These are phyloP conservation scores for Oeneis ivallda DNA, from an alignment of 2,888 invertebrate genomes.

Conservation along the genomic window DNA sequence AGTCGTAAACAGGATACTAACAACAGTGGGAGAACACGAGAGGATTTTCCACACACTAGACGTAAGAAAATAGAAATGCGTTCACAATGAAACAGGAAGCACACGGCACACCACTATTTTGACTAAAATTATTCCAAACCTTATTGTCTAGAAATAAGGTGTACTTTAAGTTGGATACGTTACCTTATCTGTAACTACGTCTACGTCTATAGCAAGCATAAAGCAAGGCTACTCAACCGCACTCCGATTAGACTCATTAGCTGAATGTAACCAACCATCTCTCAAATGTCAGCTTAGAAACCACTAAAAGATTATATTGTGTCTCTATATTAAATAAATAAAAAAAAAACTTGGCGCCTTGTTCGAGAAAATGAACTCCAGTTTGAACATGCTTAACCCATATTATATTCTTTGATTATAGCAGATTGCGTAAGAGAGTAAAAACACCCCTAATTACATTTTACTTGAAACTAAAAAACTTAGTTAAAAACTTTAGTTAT, in stretches of 20 bases:
- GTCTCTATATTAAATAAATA: neutral
- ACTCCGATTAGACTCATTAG: slow-evolving; percentile 23
- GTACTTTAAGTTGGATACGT: neutral
- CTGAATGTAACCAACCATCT: slow-evolving; percentile 8
- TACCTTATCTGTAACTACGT: slow-evolving; percentile 25
- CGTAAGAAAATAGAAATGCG: neutral
- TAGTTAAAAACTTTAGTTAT: too few relatives aligned
- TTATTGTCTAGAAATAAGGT: neutral
- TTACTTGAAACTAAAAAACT: too few relatives aligned
- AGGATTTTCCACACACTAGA: neutral
- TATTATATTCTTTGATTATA: too few relatives aligned
- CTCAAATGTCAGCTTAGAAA: slow-evolving; percentile 18
- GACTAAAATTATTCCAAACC: neutral
- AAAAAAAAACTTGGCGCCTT: too few relatives aligned
- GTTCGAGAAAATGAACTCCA: too few relatives aligned
- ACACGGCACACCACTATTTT: neutral
- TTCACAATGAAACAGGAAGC: slow-evolving; percentile 1
- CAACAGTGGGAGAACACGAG: too few relatives aligned
- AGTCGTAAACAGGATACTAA: too few relatives aligned
- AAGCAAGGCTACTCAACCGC: slow-evolving; percentile 17
- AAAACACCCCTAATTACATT: too few relatives aligned
- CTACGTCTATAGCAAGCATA: neutral
- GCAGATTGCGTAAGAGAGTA: too few relatives aligned
- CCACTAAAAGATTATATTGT: slow-evolving; percentile 1
- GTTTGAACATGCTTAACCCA: too few relatives aligned